Conservation (phyloP, 37 sponge, comb jelly and placozoan genomes). For the Dysidea cf. avara region DNA sequence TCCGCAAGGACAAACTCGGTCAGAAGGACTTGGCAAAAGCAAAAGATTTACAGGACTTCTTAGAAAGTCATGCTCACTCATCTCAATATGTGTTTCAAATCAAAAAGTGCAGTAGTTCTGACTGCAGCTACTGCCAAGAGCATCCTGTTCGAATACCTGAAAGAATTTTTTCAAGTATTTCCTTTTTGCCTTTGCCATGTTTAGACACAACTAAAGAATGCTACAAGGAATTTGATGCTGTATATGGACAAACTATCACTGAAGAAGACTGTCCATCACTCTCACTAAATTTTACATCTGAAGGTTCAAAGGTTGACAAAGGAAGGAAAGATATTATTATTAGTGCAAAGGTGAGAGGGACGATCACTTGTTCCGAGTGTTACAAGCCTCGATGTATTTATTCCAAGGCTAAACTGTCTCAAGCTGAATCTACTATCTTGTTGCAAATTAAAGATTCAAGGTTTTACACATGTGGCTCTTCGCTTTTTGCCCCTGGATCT, state of each 20-base stretch:
- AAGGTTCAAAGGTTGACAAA: no score
- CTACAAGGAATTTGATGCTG: no score
- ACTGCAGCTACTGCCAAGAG: slow-evolving; percentile 12
- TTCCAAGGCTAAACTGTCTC: no score
- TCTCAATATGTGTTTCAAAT: slow-evolving; percentile 9
- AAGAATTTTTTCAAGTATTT: background rate
- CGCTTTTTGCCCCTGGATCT: slow-evolving; percentile 1
- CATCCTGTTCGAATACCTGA: slow-evolving; percentile 7
- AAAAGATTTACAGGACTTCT: background rate
- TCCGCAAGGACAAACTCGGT: background rate
- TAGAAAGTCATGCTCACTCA: slow-evolving; percentile 6
- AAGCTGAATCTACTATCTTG: background rate
- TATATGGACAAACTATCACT: no score
- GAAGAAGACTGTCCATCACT: no score
- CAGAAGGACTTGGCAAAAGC: background rate
- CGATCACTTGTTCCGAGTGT: no score
- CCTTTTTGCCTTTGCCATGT: no score
- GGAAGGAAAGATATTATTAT: no score
- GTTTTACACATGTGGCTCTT: slow-evolving; percentile 9
- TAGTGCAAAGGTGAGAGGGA: no score
- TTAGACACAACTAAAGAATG: no score
- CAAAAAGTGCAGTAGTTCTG: background rate
- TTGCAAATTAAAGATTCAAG: background rate
- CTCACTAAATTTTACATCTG: background rate
- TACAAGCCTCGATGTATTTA: no score